A percentile compares a stretch with the other conserved stretches of the same genome.
phyloP scores from a whole-genome alignment of 2,888 invertebrate genomes.

The Conistra vaccinii region DNA sequence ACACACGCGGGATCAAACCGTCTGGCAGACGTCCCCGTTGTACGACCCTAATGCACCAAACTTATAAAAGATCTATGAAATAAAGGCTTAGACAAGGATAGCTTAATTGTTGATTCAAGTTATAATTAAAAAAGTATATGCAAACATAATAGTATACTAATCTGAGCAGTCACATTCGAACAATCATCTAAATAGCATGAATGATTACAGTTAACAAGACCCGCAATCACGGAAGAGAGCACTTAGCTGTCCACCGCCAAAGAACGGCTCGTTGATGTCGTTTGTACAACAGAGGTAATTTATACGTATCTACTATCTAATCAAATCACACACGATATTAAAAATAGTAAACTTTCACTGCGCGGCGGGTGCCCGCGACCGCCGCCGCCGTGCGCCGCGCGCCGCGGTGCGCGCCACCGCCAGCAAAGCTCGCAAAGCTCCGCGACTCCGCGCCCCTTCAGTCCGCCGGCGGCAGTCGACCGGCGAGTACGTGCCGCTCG shows the following conservation, averaged over 20 bases:
- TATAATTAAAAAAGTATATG: conserved; percentile 15
- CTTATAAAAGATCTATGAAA: conserved; percentile 12
- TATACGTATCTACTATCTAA: conserved; percentile 68
- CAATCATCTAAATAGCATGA: conserved; percentile 47
- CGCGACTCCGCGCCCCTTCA: conserved; percentile 78
- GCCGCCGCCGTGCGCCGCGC: conserved; percentile 55
- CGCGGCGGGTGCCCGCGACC: conserved; percentile 36
- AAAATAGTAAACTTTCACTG: conserved; percentile 76
- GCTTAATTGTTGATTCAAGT: conserved; percentile 1
- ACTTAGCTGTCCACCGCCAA: conserved; percentile 44
- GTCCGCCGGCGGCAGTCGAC: conserved; percentile 85
- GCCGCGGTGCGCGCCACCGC: conserved; percentile 59
- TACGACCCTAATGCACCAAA: conserved; percentile 35
- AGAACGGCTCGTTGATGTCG: conserved; percentile 60
- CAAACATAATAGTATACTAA: conserved; percentile 33
- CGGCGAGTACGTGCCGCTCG: conserved; percentile 80
- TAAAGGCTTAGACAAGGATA: conserved; percentile 14
- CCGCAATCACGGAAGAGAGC: conserved; percentile 56
- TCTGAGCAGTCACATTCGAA: conserved; percentile 29
- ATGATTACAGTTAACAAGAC: conserved; percentile 55
- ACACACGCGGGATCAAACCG: conserved; percentile 51
- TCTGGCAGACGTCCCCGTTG: conserved; percentile 57
- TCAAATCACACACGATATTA: conserved; percentile 67
- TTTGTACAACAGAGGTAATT: conserved; percentile 67
- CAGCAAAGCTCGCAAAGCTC: conserved; percentile 72